Evolutionary conservation across 2,888 invertebrate species (phyloP), one percentile per base, ranked within the genome.

Genomic region (Folsomia candida): DNA sequence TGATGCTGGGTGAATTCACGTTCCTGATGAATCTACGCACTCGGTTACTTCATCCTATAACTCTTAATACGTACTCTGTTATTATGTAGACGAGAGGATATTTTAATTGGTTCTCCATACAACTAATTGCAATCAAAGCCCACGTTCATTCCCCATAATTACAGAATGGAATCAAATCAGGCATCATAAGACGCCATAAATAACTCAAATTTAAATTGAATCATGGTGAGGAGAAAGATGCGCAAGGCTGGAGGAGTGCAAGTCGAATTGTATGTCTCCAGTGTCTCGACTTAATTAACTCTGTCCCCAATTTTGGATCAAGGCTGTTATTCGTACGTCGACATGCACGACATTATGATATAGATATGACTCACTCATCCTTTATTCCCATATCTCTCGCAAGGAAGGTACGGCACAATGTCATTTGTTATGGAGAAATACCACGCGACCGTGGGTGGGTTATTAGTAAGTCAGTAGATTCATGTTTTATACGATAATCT

Each of bases 141-240:
- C 22, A 22, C 4, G 6, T 54, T 54, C n/a, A 54, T 6, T 22
- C 54, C 20, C 54, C 54, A 54, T 54, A 54, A 54, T 54, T 54
- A 37, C 4, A 14, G 37, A 37, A 37, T 37, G 20, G 54, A 54
- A 54, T 54, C 54, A 54, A 37, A 37, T 14, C 6, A 37, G 37
- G 4, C 37, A 37, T 37, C 37, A 37, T 37, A 26, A 64, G 63
- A 22, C 24, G 26, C 24, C 28, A 64, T 64, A 64, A 64, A 64
- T 64, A 64, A 64, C 63, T 64, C 63, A 64, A 64, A 64, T 37
- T 64, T 51, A 64, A 64, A 64, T 64, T 64, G 51, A 64, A 64
- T 64, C 63, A 37, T n/a, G 37, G 24, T 22, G 51, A 64, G 26
- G 14, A 37, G 37, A 64, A 51, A 22, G 26, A 64, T 6, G 20